Evolutionary conservation across 2,888 invertebrate genomes (phyloP).

Genomic region (Epirrhoe alternata): DNA sequence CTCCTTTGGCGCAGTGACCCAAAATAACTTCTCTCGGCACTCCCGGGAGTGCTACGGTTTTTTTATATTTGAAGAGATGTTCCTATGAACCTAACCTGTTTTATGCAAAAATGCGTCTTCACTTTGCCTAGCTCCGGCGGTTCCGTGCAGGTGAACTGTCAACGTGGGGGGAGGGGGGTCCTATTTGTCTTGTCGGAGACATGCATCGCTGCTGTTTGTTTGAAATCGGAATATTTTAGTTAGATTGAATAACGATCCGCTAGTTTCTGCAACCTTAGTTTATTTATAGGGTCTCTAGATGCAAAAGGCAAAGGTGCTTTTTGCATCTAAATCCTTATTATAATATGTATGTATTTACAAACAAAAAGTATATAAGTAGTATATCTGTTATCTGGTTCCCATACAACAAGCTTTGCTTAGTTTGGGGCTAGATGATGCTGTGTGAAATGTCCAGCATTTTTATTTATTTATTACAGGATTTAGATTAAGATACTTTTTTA

Average conservation of each 20-base stretch:
- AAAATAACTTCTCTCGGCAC: too few species aligned
- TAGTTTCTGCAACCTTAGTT: not conserved
- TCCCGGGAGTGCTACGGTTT: not conserved
- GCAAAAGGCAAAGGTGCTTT: not conserved
- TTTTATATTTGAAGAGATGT: not conserved
- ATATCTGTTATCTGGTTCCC: too few species aligned
- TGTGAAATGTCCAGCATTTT: too few species aligned
- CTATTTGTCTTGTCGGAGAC: slow-evolving; percentile 78
- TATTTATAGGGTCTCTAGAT: not conserved
- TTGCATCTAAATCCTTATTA: too few species aligned
- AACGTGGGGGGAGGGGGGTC: slow-evolving; percentile 47
- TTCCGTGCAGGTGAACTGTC: slow-evolving; percentile 76
- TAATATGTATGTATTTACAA: too few species aligned
- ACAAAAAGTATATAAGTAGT: too few species aligned
- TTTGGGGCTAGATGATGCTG: too few species aligned
- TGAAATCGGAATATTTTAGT: slow-evolving; percentile 55
- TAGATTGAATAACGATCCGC: slow-evolving; percentile 30
- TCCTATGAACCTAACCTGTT: not conserved
- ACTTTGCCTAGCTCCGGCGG: slow-evolving; percentile 30
- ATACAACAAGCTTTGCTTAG: too few species aligned
- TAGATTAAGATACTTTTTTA: too few species aligned
- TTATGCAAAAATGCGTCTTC: not conserved
- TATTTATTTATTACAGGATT: too few species aligned
- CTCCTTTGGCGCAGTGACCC: too few species aligned
- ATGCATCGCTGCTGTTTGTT: slow-evolving; percentile 77